Evolutionary conservation across 2,797 vertebrate species (phyloP).

Genomic region (Malurus splendens): DNA sequence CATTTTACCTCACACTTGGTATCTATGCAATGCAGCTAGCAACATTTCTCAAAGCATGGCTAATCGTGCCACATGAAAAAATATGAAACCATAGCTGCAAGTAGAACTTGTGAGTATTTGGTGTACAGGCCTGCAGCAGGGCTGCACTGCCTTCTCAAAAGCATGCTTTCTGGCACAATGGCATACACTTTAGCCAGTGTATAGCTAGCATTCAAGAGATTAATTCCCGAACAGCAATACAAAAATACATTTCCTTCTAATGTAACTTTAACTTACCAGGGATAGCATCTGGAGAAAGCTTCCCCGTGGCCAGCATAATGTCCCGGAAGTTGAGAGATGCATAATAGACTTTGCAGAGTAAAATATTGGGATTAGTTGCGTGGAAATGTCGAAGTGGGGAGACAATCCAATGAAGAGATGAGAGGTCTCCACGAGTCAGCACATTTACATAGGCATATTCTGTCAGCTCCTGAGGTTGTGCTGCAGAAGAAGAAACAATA

Average conservation of each 20-base stretch:
- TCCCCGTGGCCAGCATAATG: slow-evolving; percentile 95
- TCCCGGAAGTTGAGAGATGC: slow-evolving; percentile 95
- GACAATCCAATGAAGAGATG: slow-evolving; percentile 90
- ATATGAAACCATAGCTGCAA: neutral
- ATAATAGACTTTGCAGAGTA: slow-evolving; percentile 85
- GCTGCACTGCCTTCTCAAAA: neutral
- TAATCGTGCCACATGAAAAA: neutral
- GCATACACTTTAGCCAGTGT: neutral
- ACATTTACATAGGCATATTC: slow-evolving; percentile 89
- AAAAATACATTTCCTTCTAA: neutral
- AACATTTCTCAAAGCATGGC: neutral
- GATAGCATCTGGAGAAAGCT: slow-evolving; percentile 91
- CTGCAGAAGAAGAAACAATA: slow-evolving; percentile 55
- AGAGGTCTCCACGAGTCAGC: slow-evolving; percentile 90
- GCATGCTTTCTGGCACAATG: neutral
- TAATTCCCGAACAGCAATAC: neutral
- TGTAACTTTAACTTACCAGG: slow-evolving; percentile 78
- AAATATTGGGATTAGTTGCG: slow-evolving; percentile 45
- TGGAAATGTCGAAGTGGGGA: slow-evolving; percentile 80
- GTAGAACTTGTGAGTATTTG: neutral
- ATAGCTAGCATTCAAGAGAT: neutral
- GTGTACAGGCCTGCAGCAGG: neutral
- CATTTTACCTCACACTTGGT: neutral
- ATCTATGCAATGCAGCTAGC: neutral
- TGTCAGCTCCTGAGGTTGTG: slow-evolving; percentile 74